phyloP scores from a whole-genome alignment of 2,888 invertebrate genomes.

The Glyphotaelius pellucidus region DNA sequence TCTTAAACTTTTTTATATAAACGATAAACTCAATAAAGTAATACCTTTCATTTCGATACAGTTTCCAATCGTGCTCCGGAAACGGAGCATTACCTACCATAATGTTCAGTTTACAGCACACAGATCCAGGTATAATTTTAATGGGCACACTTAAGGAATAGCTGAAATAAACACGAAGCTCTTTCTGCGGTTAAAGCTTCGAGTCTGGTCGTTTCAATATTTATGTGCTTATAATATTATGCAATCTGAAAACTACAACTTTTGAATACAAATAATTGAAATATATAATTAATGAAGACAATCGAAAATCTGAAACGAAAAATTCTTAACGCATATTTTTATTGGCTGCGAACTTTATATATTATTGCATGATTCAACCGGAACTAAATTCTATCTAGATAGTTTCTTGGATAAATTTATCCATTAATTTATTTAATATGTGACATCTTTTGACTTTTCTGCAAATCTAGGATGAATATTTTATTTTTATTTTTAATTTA shows the following conservation, averaged over 20 bases:
- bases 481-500: no score
- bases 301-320: no score
- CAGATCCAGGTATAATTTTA: neutral
- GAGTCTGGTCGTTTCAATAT: slow-evolving; percentile 16
- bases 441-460: no score
- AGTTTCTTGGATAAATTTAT: no score
- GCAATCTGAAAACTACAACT: neutral
- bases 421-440: no score
- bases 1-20: neutral
- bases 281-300: no score
- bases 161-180: slow-evolving; percentile 51
- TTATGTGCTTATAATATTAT: neutral
- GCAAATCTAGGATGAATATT: no score
- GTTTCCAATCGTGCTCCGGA: neutral
- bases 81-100: slow-evolving; percentile 18
- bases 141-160: slow-evolving; percentile 46
- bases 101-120: neutral
- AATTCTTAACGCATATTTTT: no score
- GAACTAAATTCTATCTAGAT: no score
- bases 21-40: neutral
- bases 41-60: neutral
- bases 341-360: no score
- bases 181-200: slow-evolving; percentile 4
- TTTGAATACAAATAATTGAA: neutral
- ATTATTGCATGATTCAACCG: no score